phyloP scores from a whole-genome alignment of 2,888 invertebrate genomes.

The Sarcophaga variegata region DNA sequence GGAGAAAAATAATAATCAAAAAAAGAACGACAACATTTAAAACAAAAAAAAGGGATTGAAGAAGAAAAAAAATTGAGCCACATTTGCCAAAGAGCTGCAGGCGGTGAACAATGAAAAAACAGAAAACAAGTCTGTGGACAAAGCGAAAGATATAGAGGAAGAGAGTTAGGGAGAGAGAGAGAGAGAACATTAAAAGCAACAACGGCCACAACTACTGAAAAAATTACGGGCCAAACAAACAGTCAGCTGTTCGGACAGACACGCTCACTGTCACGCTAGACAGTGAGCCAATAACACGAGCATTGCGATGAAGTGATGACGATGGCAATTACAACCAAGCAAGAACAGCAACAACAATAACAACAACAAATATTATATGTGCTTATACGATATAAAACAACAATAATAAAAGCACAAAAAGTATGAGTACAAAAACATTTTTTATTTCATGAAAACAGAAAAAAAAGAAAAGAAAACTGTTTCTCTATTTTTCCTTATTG shows the following conservation, averaged over 20 bases:
- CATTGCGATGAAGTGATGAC: constrained; percentile 57
- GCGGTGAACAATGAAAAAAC: constrained; percentile 65
- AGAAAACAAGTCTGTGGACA: constrained; percentile 55
- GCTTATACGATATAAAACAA: not conserved
- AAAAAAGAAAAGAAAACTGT: not conserved
- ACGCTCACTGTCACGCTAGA: no score
- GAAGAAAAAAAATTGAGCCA: constrained; percentile 51
- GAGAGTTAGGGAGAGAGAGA: no score
- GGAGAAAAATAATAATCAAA: not conserved
- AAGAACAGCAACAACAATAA: constrained; percentile 34
- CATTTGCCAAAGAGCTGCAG: constrained; percentile 64
- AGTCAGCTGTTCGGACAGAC: no score
- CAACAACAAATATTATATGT: not conserved
- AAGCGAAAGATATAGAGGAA: not conserved
- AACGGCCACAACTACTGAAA: constrained; percentile 12
- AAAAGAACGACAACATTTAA: not conserved
- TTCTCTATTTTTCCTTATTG: no score
- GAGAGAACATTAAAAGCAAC: constrained; percentile 1
- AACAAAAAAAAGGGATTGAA: constrained; percentile 10
- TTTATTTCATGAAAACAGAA: not conserved
- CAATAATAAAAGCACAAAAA: not conserved
- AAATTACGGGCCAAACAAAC: constrained; percentile 25
- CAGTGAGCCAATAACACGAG: constrained; percentile 34
- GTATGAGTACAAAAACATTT: constrained; percentile 1
- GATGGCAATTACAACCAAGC: constrained; percentile 68